phyloP scores from a whole-genome alignment of 2,797 vertebrate genomes.

The Alcedo atthis region DNA sequence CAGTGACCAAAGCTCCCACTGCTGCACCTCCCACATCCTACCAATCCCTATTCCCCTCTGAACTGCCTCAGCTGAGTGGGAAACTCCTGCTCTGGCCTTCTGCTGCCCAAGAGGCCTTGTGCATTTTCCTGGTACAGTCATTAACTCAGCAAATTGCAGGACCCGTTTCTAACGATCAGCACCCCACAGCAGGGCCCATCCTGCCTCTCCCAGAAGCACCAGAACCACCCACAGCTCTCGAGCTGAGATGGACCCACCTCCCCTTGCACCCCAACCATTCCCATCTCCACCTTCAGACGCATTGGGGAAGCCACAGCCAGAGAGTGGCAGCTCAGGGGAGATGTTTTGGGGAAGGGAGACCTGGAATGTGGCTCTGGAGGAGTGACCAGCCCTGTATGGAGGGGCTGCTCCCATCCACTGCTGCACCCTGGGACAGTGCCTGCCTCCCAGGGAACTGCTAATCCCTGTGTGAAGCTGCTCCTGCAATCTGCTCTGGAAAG shows the following conservation, averaged over 20 bases:
- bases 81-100: not conserved
- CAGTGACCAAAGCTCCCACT: not conserved
- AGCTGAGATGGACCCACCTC: not conserved
- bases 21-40: not conserved
- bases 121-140: not conserved
- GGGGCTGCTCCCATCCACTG: not conserved
- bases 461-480: not conserved
- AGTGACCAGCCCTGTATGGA: fast-evolving
- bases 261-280: not conserved
- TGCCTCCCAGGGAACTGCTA: not conserved
- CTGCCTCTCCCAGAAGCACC: not conserved
- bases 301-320: fast-evolving
- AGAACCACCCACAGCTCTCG: not conserved
- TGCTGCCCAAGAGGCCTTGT: fast-evolving
- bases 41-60: not conserved
- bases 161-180: not conserved
- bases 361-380: not conserved
- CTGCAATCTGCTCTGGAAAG: not conserved
- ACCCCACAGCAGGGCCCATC: fast-evolving
- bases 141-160: not conserved
- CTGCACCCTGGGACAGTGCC: not conserved
- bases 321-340: not conserved
- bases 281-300: not conserved
- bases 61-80: too few species aligned
- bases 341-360: not conserved